A percentile compares a stretch with the other conserved stretches of the same genome.
Evolutionary conservation across 1,140 invertebrate species (phyloP).

Genomic region (Drosophila funebris): DNA sequence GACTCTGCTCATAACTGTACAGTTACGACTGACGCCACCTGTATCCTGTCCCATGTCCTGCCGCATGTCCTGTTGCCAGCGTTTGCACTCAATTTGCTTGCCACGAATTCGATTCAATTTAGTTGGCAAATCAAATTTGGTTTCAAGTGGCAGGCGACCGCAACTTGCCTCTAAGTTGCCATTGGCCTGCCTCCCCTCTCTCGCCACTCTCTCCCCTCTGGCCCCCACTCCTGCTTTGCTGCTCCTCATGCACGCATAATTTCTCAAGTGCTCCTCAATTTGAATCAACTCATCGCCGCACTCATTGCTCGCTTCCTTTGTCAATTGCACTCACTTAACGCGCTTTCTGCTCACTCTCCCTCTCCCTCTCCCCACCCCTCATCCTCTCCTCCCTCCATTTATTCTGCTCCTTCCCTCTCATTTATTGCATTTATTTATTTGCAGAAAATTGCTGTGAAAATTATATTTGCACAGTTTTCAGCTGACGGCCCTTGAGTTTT

Average conservation of each 20-base stretch:
- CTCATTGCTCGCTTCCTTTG: constrained; percentile 76
- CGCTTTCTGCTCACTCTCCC: constrained; percentile 28
- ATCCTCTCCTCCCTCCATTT: not conserved
- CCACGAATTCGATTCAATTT: constrained; percentile 62
- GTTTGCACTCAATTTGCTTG: not conserved
- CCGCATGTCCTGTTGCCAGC: constrained; percentile 4
- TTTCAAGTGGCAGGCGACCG: constrained; percentile 45
- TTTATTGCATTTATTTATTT: constrained; percentile 73
- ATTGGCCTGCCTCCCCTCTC: not conserved
- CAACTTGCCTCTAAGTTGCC: constrained; percentile 13
- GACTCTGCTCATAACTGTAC: constrained; percentile 9
- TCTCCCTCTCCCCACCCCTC: no score
- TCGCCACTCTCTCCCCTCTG: not conserved
- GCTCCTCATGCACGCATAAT: constrained; percentile 71
- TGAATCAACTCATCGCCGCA: constrained; percentile 41
- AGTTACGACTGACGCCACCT: constrained; percentile 41
- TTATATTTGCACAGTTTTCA: constrained; percentile 74
- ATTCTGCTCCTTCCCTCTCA: not conserved
- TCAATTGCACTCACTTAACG: constrained; percentile 77
- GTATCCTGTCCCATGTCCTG: constrained; percentile 57
- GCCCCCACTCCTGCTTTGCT: not conserved
- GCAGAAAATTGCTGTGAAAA: constrained; percentile 66
- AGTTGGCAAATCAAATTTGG: constrained; percentile 52
- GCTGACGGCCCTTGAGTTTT: constrained; percentile 49
- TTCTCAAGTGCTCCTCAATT: constrained; percentile 64